phyloP scores from a whole-genome alignment of 2,113 vertebrate genomes.

The Antechinus stuartii region DNA sequence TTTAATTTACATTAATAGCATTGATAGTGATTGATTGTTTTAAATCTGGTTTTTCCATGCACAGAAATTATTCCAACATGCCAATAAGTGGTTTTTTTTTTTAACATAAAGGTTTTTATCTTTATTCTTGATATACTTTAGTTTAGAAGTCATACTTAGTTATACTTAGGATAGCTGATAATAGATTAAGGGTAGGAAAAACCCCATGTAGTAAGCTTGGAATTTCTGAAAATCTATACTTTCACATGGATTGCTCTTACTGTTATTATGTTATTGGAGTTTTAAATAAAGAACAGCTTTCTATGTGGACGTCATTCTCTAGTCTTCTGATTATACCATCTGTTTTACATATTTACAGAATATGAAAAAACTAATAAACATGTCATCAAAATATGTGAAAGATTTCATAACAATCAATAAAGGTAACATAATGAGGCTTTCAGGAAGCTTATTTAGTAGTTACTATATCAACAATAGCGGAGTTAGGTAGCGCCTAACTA shows the following conservation, averaged over 20 bases:
- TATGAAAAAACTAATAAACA: background rate
- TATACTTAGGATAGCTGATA: background rate
- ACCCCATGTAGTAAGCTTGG: background rate
- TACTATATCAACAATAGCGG: background rate
- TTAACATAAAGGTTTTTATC: background rate
- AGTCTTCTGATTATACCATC: no score
- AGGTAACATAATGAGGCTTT: background rate
- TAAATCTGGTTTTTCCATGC: background rate
- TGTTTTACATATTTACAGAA: background rate
- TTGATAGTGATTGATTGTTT: background rate
- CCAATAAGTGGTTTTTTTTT: background rate
- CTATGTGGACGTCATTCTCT: no score
- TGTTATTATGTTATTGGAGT: background rate
- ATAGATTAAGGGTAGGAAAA: background rate
- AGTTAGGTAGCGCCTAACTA: background rate
- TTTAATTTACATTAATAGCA: background rate
- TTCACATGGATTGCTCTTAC: no score
- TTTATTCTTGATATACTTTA: background rate
- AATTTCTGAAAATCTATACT: background rate
- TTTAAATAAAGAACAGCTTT: background rate
- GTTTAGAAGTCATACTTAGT: background rate
- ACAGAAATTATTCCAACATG: background rate
- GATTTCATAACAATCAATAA: background rate
- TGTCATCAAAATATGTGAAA: background rate
- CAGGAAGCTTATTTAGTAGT: background rate